Evolutionary conservation across 92 coral and sea anemone species (phyloP), one percentile per base, ranked within the genome.

Genomic region (Galaxea fascicularis): DNA sequence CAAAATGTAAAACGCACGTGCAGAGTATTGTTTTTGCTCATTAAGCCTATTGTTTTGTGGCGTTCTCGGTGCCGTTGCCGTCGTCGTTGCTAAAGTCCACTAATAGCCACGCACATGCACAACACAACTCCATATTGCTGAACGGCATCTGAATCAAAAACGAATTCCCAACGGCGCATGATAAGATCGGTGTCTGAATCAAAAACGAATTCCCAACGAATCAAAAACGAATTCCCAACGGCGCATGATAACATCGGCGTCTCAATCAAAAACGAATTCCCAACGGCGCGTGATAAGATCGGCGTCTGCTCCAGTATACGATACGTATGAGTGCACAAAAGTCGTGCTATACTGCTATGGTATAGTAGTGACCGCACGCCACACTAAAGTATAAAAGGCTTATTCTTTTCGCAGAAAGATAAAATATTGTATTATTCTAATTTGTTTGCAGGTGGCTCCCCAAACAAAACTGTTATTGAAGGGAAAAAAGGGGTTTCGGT

Each of bases 371-470:
- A 53, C 79, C 65, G 49, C 79, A 30, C 49, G 65, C 66, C 65
- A 74, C 79, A 74, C 79, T 54, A 53, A 74, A 54, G 79, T 74
- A 30, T 74, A 74, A 74, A 74, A 74, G 79, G 79, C 79, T 74
- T 74, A 74, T 74, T 74, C 66, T 74, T 74, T 74, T 53, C 79
- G 65, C 79, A 74, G 66, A 74, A 54, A 74, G 79, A 74, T 74
- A 52, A 74, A 74, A 74, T 78, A 78, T 78, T 78, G 78, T 53
- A 25, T 74, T 74, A 46, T 83, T 73, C 73, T 83, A 73, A 83
- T 83, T 72, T 73, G 87, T 72, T 74, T 73, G 82, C 82, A 83
- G 83, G 54, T 74, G 46, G n/a, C 65, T 76, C 82, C 83, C 83
- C 83, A 74, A 63, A 79, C 73, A 75, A 85, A 58, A 52, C 73